Percentiles rank a stretch among this genome's conserved stretches.
Conservation (phyloP, 53 echinoderm and acorn worm genomes). For the Henricia sp. region DNA sequence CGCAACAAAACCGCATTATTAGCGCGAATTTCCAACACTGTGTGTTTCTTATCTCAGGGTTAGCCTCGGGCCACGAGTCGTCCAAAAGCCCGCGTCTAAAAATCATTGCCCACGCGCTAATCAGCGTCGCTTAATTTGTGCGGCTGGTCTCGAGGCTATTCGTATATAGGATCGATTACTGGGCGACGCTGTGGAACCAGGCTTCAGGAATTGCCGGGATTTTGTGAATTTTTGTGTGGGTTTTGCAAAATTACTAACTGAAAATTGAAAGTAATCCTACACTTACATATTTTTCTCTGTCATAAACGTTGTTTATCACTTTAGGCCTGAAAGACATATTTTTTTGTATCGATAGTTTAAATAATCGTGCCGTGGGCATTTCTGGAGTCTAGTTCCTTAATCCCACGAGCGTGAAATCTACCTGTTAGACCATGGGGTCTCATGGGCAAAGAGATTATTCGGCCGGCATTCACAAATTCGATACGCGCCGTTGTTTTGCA, state of each 20-base stretch:
- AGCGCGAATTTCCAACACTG: neutral
- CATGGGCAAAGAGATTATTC: neutral
- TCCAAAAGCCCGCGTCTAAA: constrained; percentile 6
- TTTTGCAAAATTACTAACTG: too few relatives aligned
- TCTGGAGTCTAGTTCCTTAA: neutral
- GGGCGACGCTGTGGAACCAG: constrained; percentile 19
- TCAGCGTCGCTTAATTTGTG: constrained; percentile 41
- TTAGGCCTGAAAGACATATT: neutral
- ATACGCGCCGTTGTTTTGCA: neutral
- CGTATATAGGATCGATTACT: constrained; percentile 15
- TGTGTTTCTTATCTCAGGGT: constrained; percentile 13
- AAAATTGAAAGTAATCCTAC: neutral
- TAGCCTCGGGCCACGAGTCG: constrained; percentile 35
- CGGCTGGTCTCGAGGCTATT: constrained; percentile 18
- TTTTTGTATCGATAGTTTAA: too few relatives aligned
- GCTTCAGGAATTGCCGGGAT: neutral
- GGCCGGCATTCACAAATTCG: neutral
- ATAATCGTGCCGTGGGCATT: neutral
- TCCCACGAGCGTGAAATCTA: neutral
- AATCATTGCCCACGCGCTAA: constrained; percentile 21
- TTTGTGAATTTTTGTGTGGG: neutral
- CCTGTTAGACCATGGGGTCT: neutral
- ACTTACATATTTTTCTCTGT: neutral
- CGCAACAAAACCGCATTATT: neutral
- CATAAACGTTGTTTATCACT: neutral